phyloP scores from a whole-genome alignment of 2,888 invertebrate species.

The Melinaea marsaeus region DNA sequence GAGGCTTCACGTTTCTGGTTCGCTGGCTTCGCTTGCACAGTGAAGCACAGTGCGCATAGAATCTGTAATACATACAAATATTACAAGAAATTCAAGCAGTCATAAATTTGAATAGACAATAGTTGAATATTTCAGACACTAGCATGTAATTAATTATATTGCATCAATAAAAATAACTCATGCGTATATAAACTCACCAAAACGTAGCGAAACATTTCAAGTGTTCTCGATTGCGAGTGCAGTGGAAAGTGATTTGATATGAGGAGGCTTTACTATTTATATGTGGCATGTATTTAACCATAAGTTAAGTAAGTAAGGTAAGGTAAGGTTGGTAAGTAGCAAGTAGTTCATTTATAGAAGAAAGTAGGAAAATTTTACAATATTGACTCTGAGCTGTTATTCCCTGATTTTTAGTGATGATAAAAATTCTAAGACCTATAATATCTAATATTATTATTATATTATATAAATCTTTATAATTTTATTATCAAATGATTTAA shows the following conservation, averaged over 20 bases:
- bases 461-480: too few relatives aligned
- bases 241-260: slow-evolving; percentile 51
- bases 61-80: slow-evolving; percentile 15
- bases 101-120: slow-evolving; percentile 4
- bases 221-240: slow-evolving; percentile 32
- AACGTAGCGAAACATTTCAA: slow-evolving; percentile 48
- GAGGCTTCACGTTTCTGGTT: slow-evolving; percentile 33
- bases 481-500: too few relatives aligned
- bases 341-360: slow-evolving; percentile 39
- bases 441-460: too few relatives aligned
- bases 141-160: not conserved
- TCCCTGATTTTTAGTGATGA: slow-evolving; percentile 9
- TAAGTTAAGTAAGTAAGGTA: slow-evolving; percentile 42
- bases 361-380: slow-evolving; percentile 38
- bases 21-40: slow-evolving; percentile 22
- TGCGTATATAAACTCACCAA: slow-evolving; percentile 48
- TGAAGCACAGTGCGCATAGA: slow-evolving; percentile 26
- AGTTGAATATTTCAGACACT: not conserved
- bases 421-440: too few relatives aligned
- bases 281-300: slow-evolving; percentile 35
- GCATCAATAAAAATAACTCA: not conserved
- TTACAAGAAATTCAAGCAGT: too few relatives aligned
- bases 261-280: slow-evolving; percentile 56
- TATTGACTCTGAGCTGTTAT: slow-evolving; percentile 42
- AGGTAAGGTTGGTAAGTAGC: too few relatives aligned